Evolutionary conservation across 2,113 vertebrate species (phyloP), one percentile per base, ranked within the genome.

Genomic region (Dinomys branickii): DNA sequence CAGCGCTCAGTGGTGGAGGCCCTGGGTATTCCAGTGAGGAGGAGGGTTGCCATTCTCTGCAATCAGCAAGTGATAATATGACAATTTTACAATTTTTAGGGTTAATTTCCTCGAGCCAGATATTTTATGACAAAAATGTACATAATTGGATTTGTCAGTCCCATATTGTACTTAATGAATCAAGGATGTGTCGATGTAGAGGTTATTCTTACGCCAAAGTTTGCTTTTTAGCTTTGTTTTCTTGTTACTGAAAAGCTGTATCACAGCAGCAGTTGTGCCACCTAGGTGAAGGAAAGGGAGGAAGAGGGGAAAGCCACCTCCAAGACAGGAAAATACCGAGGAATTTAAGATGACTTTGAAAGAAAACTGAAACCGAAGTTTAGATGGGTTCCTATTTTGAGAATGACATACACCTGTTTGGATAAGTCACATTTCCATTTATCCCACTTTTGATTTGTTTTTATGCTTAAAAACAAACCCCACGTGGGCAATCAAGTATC

Each of bases 11-110:
- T 95, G 33, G 30, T 81, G 91, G 85, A 95, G 77, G 61, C 88
- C 87, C 71, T 94, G 87, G 96, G 38, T 88, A 82, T 90, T 93
- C 95, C 65, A 95, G 1, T 95, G 85, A 96, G 95, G 69, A 96
- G 95, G 83, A 96, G 88, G 82, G 86, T 92, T 96, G 54, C 35
- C 26, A 26, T 95, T 41, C 14, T 97, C 56, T 58, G 69, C 65
- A 91, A 50, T 92, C 87, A 90, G 85, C 95, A 93, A 96, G 80
- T 88, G 84, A 88, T 90, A 85, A 84, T 20, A 41, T 52, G 59
- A 90, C 90, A 82, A 87, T 56, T 88, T 97, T 92, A 52, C 75
- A 58, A 54, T 95, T 95, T 22, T 77, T 78, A 80, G 85, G 35
- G 78, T 97, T 94, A 44, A 33, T 81, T 96, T 96, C 58, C 92